phyloP scores from a whole-genome alignment of 1,140 invertebrate species.

The Ceratina australensis region DNA sequence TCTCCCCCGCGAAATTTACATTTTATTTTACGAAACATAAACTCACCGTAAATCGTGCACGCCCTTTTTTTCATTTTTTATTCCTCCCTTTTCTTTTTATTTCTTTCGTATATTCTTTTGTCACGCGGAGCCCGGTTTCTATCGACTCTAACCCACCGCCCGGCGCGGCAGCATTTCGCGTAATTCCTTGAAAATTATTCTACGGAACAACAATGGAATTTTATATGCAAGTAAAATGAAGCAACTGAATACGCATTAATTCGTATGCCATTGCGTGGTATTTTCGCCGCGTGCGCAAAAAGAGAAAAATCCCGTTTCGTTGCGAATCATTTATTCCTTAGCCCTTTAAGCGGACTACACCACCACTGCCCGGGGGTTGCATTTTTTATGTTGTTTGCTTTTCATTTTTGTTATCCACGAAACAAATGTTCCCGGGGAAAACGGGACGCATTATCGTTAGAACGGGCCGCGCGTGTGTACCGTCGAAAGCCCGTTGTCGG shows the following conservation, averaged over 20 bases:
- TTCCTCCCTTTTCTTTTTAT: background rate
- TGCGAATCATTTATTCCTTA: slow-evolving; percentile 44
- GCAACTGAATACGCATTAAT: slow-evolving; percentile 46
- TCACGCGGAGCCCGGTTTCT: background rate
- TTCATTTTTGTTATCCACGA: background rate
- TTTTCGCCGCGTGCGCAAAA: slow-evolving; percentile 25
- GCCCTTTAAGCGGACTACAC: slow-evolving; percentile 8
- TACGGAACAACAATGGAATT: slow-evolving; percentile 45
- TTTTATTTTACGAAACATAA: slow-evolving; percentile 37
- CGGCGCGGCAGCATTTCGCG: slow-evolving; percentile 12
- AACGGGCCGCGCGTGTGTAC: background rate
- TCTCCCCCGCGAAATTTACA: slow-evolving; percentile 25
- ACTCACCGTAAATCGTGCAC: slow-evolving; percentile 4
- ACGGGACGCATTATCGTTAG: slow-evolving; percentile 8
- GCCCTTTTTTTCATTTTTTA: background rate
- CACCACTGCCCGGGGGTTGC: background rate
- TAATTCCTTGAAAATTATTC: slow-evolving; percentile 51
- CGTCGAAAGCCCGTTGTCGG: slow-evolving; percentile 18
- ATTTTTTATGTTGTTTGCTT: background rate
- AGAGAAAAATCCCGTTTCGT: slow-evolving; percentile 26
- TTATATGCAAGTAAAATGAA: slow-evolving; percentile 46
- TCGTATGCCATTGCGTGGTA: slow-evolving; percentile 17
- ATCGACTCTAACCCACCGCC: slow-evolving; percentile 26
- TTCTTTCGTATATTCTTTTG: background rate
- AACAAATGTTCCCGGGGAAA: slow-evolving; percentile 2